Base-by-base conservation (phyloP, 2,797 vertebrate species). In the Pagetopsis macropterus region DNA sequence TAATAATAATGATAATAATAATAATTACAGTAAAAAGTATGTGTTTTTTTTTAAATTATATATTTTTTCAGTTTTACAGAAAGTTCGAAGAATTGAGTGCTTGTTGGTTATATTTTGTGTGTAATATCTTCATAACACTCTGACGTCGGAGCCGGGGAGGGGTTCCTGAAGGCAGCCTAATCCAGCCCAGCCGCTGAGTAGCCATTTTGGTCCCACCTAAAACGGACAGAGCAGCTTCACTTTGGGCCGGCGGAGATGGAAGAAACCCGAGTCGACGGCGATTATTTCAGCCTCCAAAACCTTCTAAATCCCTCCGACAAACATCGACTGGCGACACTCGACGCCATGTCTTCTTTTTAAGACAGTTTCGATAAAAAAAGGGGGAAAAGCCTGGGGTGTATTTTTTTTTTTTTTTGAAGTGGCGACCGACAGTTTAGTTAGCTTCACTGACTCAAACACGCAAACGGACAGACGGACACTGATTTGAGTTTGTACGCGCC, bases 191-290 rank as follows among this genome's bases (percentile, higher is more conserved):
- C 92, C 87, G 92, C 91, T 84, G 90, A 92, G 94, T 91, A 93
- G 97, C 97, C 97, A 98, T 99, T 96, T 98, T 99, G 97, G 95
- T 96, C 95, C 93, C 92, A 94, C 93, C 90, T 93, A 88, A 86
- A 93, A 70, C 86, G 81, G 84, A 89, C 81, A 45, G 78, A 88
- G 3, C 82, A 83, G 88, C 90, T 80, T 89, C 89, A 81, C 85
- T 91, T 89, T 59, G 88, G 89, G 81, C 84, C 82, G 81, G 65
- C 75, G 89, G 91, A 90, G 90, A 93, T 94, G 90, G 91, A 83
- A 88, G 91, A 84, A 88, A 91, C 84, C 80, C 81, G 91, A 92
- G 66, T 85, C 89, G 67, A 84, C 74, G 71, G 84, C 73, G 75
- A 91, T 82, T 74, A 19, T 76, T 74, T 78, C 60, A 60, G 76